Conservation (phyloP, 2,888 invertebrate genomes). For the Drosophila glabriapex region DNA sequence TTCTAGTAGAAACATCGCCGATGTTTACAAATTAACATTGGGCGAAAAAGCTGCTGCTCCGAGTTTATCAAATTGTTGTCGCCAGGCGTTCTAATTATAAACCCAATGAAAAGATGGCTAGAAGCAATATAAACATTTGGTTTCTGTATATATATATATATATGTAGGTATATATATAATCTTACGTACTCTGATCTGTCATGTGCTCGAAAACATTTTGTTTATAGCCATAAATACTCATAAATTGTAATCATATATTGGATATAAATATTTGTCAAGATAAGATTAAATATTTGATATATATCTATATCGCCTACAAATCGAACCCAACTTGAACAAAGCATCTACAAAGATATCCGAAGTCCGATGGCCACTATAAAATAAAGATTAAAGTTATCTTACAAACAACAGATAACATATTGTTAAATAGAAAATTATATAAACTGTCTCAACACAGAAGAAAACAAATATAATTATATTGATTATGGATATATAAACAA, state of each 20-base stretch:
- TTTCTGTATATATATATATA: conserved; percentile 12
- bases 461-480: background rate
- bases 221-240: conserved; percentile 26
- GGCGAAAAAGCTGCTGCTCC: conserved; percentile 20
- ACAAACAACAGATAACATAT: conserved; percentile 5
- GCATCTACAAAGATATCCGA: background rate
- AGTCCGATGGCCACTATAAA: background rate
- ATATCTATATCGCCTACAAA: background rate
- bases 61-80: conserved; percentile 48
- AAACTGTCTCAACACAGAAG: background rate
- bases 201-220: conserved; percentile 28
- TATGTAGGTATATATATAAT: conserved; percentile 24
- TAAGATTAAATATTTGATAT: conserved; percentile 11
- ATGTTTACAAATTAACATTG: conserved; percentile 64
- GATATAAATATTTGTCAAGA: conserved; percentile 32
- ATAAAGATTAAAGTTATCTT: background rate
- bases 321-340: conserved; percentile 5
- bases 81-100: conserved; percentile 60
- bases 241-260: conserved; percentile 38
- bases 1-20: conserved; percentile 54
- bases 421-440: background rate
- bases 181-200: conserved; percentile 31
- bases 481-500: background rate
- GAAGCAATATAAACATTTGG: conserved; percentile 41
- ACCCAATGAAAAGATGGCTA: conserved; percentile 21